phyloP scores from a whole-genome alignment of 2,113 vertebrate genomes.

The Clarias gariepinus region DNA sequence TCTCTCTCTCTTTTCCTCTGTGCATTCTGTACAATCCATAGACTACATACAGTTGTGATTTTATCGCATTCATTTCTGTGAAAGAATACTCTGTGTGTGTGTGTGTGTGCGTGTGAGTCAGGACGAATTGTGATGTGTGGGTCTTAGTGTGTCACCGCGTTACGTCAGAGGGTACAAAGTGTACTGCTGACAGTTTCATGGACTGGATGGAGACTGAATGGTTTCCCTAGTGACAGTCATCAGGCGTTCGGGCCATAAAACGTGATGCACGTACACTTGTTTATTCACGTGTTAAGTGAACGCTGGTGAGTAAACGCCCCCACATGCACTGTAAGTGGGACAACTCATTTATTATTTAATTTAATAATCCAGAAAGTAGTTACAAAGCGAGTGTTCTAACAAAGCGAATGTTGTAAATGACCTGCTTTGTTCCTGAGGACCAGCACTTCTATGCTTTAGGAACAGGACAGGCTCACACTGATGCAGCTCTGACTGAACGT shows the following conservation, averaged over 20 bases:
- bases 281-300: slow-evolving; percentile 12
- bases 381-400: no score
- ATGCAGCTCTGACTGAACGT: not conserved
- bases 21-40: not conserved
- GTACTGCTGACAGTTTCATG: not conserved
- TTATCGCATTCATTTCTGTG: not conserved
- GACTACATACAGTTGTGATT: not conserved
- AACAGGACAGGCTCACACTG: slow-evolving; percentile 10
- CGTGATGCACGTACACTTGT: not conserved
- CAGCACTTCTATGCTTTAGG: not conserved
- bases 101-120: not conserved
- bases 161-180: not conserved
- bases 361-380: not conserved
- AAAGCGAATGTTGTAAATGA: not conserved
- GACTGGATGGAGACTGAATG: not conserved
- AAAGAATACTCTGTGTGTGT: not conserved
- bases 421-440: not conserved
- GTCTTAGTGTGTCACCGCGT: not conserved
- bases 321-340: not conserved
- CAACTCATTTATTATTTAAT: not conserved
- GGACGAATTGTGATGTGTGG: not conserved
- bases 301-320: not conserved
- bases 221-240: slow-evolving; percentile 17
- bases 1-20: not conserved
- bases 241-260: not conserved